phyloP scores from a whole-genome alignment of 1,140 invertebrate genomes.

The Rhagoletis zephyria region DNA sequence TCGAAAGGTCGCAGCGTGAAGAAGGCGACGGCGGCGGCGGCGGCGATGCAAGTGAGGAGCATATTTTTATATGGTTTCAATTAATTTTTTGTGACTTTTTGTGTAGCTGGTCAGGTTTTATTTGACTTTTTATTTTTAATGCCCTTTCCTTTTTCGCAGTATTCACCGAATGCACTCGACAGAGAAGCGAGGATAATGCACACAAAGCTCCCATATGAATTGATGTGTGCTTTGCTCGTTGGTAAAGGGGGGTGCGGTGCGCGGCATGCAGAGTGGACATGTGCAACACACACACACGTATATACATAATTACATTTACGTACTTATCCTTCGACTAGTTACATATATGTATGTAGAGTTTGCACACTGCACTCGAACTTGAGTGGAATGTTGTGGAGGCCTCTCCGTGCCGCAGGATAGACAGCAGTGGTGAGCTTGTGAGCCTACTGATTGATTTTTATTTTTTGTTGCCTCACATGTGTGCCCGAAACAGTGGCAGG shows the following conservation, averaged over 20 bases:
- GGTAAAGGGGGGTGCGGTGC: background rate
- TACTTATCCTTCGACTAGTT: background rate
- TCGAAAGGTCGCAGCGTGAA: background rate
- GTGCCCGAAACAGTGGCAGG: constrained; percentile 48
- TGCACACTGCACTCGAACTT: constrained; percentile 19
- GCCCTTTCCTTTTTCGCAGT: constrained; percentile 67
- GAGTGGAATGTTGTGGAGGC: constrained; percentile 27
- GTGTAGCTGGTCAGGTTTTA: constrained; percentile 55
- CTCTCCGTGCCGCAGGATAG: background rate
- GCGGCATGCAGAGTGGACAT: background rate
- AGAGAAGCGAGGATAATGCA: constrained; percentile 33
- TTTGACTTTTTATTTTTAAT: constrained; percentile 60
- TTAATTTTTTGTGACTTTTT: constrained; percentile 59
- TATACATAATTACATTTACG: background rate
- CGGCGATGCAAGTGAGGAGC: background rate
- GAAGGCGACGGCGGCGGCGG: background rate
- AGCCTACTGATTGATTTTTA: constrained; percentile 51
- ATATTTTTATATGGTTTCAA: constrained; percentile 68
- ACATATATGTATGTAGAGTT: constrained; percentile 32
- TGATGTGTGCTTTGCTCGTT: background rate
- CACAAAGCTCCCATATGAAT: background rate
- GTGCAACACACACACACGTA: background rate
- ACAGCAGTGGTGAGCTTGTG: background rate
- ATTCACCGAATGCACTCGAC: constrained; percentile 62
- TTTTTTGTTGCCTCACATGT: constrained; percentile 34